Percentiles rank a stretch among this genome's conserved stretches.
phyloP scores from a whole-genome alignment of 1,140 invertebrate genomes.

The Formica selysi region DNA sequence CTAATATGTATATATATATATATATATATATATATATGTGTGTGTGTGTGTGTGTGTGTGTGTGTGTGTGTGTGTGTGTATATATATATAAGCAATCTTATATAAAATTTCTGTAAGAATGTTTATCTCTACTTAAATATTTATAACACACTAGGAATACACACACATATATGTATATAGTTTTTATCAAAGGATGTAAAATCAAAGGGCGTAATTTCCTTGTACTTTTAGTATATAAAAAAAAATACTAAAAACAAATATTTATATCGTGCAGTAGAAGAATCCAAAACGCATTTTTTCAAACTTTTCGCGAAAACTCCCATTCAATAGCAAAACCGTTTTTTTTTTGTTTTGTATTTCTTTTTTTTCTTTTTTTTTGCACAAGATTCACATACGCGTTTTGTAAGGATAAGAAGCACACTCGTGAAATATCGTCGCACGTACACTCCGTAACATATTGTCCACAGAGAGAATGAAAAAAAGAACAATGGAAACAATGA shows the following conservation, averaged over 20 bases:
- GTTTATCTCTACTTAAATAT: not conserved
- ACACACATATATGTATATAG: too few relatives aligned
- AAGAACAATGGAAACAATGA: not conserved
- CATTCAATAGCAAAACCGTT: not conserved
- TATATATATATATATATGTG: too few relatives aligned
- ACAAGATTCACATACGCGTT: conserved; percentile 22
- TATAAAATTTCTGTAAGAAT: too few relatives aligned
- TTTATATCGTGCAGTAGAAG: not conserved
- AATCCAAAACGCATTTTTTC: not conserved
- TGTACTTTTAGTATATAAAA: not conserved
- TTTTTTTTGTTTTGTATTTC: too few relatives aligned
- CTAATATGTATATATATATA: too few relatives aligned
- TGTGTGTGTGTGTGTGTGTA: too few relatives aligned
- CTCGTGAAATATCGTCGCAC: conserved; percentile 27
- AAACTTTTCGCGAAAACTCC: not conserved
- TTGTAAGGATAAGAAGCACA: conserved; percentile 8
- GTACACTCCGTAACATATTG: not conserved
- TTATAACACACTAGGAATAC: not conserved
- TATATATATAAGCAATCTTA: too few relatives aligned
- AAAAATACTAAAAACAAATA: not conserved
- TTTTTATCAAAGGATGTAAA: not conserved
- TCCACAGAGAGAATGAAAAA: not conserved
- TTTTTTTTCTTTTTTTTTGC: not conserved
- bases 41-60: too few relatives aligned
- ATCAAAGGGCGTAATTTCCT: not conserved